Evolutionary conservation across 2,888 invertebrate genomes (phyloP).

Genomic region (Endomychus coccineus): DNA sequence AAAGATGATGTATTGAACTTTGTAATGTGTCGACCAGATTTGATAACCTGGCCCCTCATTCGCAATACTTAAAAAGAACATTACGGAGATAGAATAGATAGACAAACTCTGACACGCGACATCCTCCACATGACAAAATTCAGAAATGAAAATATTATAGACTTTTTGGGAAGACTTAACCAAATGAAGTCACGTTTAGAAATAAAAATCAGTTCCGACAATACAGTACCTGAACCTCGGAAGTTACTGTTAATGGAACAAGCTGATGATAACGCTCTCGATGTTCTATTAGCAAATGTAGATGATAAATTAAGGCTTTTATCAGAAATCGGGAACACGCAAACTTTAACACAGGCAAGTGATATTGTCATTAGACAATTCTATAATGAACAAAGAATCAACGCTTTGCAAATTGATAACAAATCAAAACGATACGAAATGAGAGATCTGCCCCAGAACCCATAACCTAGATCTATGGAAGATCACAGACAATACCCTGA

Average conservation of each 20-base stretch:
- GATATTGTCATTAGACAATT: neutral
- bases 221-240: neutral
- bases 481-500: no score
- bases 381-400: slow-evolving; percentile 2
- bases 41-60: no score
- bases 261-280: slow-evolving; percentile 1
- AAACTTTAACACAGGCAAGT: neutral
- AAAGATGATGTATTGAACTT: neutral
- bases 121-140: neutral
- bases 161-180: no score
- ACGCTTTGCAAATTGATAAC: neutral
- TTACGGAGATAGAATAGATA: neutral
- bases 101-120: neutral
- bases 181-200: no score
- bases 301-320: neutral
- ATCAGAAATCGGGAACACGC: neutral
- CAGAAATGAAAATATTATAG: slow-evolving; percentile 1
- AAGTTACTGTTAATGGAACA: slow-evolving; percentile 1
- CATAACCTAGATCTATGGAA: no score
- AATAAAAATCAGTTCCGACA: no score
- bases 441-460: no score
- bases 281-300: slow-evolving; percentile 1
- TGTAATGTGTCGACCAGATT: slow-evolving; percentile 1
- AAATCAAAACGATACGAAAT: no score
- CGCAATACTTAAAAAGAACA: neutral